A percentile compares a stretch with the other conserved stretches of the same genome.
These are phyloP conservation scores for Scotopteryx bipunctaria DNA, from an alignment of 2,888 invertebrate genomes.

Conservation along the genomic window DNA sequence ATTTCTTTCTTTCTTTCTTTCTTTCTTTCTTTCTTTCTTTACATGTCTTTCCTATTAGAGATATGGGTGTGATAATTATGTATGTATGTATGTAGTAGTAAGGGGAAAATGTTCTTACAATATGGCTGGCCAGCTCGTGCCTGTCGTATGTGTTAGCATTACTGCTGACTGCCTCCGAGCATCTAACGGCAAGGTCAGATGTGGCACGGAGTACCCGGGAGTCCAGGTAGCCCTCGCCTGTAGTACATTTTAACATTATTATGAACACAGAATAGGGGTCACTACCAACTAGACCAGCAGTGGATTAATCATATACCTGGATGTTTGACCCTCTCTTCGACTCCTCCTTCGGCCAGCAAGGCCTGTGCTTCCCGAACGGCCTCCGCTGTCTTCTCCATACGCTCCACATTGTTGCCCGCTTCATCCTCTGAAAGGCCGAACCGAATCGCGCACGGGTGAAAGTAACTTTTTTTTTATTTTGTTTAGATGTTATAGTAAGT, in stretches of 20 bases:
- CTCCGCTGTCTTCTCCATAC: conserved; percentile 57
- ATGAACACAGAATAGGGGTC: background rate
- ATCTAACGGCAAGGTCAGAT: conserved; percentile 62
- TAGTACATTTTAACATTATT: background rate
- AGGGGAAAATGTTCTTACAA: too few species aligned
- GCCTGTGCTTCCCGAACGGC: conserved; percentile 57
- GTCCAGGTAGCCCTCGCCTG: conserved; percentile 66
- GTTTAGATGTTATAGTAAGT: too few species aligned
- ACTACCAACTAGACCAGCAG: too few species aligned
- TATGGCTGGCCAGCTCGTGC: conserved; percentile 71
- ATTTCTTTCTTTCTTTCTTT: too few species aligned
- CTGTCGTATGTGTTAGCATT: conserved; percentile 75
- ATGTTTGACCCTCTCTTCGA: conserved; percentile 63
- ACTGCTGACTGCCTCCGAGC: conserved; percentile 63
- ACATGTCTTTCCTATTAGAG: too few species aligned
- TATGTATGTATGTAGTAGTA: too few species aligned
- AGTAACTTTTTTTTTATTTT: too few species aligned
- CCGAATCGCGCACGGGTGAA: too few species aligned
- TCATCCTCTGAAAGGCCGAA: conserved; percentile 51
- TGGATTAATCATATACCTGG: too few species aligned
- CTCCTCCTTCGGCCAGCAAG: conserved; percentile 54
- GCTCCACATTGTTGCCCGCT: conserved; percentile 51
- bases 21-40: too few species aligned
- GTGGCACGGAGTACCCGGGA: conserved; percentile 65
- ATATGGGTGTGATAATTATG: too few species aligned